Evolutionary conservation across 2,797 vertebrate species (phyloP), one percentile per base, ranked within the genome.

Genomic region (Neosilurus mollespiculum): DNA sequence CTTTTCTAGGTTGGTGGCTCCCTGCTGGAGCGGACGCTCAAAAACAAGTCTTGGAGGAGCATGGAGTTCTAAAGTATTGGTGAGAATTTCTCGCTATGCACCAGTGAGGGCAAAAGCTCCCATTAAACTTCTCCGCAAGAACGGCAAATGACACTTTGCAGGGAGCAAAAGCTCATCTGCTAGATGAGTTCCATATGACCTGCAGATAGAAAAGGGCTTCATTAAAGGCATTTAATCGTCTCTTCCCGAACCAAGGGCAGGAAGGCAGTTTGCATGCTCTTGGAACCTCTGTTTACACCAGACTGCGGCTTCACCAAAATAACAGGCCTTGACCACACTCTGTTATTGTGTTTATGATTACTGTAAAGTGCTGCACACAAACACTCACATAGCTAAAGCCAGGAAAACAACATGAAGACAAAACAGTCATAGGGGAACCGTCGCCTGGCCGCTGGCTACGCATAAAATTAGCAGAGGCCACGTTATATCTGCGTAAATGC

Each of bases 111-210:
- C 81, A 86, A 85, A 49, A 81, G 64, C 37, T 83, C 76, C 83
- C 80, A 81, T 87, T 86, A 85, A 89, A 89, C 26, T 81, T 81
- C 81, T 85, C 83, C 84, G 66, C 85, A 89, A 86, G 79, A 86
- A 87, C 66, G 53, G 83, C 75, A 83, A 86, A 84, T 84, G 85
- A 87, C 82, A 83, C 77, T 84, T 64, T 43, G 78, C 80, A 54
- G 66, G 49, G 71, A 76, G 84, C 58, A 56, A 73, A 70, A 79
- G 83, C 82, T 83, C 78, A 83, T 85, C 86, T 83, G 81, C 81
- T 66, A 89, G 86, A 91, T 90, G 85, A 84, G 76, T 86, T 89
- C 88, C 86, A 89, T 87, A 88, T 89, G 85, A 85, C 66, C 58
- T 79, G 79, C 76, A 83, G 72, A 86, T 85, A 71, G 70, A 80